A percentile compares a stretch with the other conserved stretches of the same genome.
Conservation (phyloP, 2,797 vertebrate genomes). For the Meriones psammophilus region DNA sequence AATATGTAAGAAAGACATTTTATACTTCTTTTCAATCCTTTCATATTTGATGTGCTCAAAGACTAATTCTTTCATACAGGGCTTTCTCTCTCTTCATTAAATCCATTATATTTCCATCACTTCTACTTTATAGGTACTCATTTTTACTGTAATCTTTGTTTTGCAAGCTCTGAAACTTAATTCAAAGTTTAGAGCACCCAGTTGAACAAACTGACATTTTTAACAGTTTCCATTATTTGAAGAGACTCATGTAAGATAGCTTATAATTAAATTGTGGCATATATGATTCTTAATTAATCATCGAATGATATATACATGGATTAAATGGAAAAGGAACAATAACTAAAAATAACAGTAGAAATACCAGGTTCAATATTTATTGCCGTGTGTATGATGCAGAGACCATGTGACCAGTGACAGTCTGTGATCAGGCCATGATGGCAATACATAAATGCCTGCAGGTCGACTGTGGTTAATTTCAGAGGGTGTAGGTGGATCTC, state of each 20-base stretch:
- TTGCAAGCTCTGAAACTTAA: slow-evolving; percentile 2
- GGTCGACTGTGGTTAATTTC: neutral
- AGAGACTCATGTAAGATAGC: slow-evolving; percentile 41
- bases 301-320: neutral
- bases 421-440: neutral
- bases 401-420: neutral
- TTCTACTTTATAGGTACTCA: neutral
- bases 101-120: slow-evolving; percentile 42
- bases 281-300: neutral
- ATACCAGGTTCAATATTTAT: neutral
- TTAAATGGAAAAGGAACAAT: neutral
- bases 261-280: neutral
- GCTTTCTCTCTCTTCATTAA: neutral
- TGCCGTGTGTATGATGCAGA: rapidly evolving
- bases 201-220: slow-evolving; percentile 41
- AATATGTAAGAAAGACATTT: slow-evolving; percentile 57
- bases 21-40: slow-evolving; percentile 44
- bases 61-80: neutral
- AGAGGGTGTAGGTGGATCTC: neutral
- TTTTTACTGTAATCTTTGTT: slow-evolving; percentile 46
- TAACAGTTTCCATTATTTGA: slow-evolving; percentile 50
- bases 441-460: neutral
- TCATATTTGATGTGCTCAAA: slow-evolving; percentile 45
- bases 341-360: neutral
- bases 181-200: slow-evolving; percentile 9